Base-by-base conservation (phyloP, 2,113 vertebrate species). In the Empidonax alnorum region DNA sequence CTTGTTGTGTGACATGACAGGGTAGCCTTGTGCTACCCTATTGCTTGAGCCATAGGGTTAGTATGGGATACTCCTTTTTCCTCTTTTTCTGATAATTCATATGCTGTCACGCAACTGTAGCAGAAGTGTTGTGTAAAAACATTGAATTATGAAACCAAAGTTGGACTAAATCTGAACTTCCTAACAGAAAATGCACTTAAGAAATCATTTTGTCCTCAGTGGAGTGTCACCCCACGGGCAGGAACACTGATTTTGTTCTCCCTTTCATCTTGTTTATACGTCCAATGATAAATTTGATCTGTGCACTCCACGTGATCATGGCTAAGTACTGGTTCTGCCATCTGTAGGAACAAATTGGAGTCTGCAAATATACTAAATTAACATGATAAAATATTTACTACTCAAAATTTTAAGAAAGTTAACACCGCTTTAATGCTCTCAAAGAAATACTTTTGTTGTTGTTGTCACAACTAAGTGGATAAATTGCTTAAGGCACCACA, bases 401-500 rank as follows among this genome's bases (percentile, higher is more conserved):
- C 33, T 94, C 76, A 78, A 30, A 93, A 89, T n/a, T 68, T 93
- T 79, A 73, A 88, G 69, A 52, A 94, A 76, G 30, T 35, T 83
- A 76, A 50, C 28, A 12, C 16, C 56, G 55, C 11, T 72, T 84
- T 89, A 89, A 49, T 61, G 39, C 33, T 93, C 22, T 73, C n/a
- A 88, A 82, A 86, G n/a, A 93, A 86, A 47, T 55, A 50, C 21
- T 68, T 41, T 41, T 50, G 58, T 65, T 82, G 39, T 78, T 81
- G 35, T 78, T 86, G 46, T 83, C 87, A 76, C 24, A 58, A 30
- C 81, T 91, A 96, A 96, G 96, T 96, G 81, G 81, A 84, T 95
- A 91, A 95, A 96, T 95, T 80, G 91, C 90, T 97, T 73, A 83
- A 78, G 87, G 94, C 88, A 92, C 33, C 69, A 46, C 58, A 73